phyloP scores from a whole-genome alignment of 2,888 invertebrate species.

The Dicyrtomina minuta region DNA sequence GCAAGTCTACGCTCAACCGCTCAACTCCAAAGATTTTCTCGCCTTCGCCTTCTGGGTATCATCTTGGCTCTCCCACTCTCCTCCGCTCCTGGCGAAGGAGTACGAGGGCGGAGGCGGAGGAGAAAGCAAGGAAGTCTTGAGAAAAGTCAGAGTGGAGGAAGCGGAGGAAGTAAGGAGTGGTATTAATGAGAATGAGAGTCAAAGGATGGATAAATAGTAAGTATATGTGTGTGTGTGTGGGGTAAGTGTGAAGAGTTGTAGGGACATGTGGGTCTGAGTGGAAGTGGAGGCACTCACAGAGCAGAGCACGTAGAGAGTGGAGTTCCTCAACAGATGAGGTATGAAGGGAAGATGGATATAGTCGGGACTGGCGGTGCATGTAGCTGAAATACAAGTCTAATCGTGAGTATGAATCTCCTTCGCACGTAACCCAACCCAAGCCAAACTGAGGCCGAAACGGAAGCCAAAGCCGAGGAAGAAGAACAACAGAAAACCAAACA shows the following conservation, averaged over 20 bases:
- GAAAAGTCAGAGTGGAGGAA: neutral
- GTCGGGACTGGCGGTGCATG: neutral
- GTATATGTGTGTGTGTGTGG: neutral
- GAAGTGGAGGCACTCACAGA: neutral
- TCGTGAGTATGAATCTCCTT: neutral
- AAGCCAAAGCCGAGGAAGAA: neutral
- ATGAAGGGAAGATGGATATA: conserved; percentile 3
- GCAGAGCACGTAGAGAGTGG: neutral
- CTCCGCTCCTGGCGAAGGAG: too few species aligned
- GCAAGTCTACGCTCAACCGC: neutral
- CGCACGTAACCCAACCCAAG: neutral
- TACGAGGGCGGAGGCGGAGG: neutral
- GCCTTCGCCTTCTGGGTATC: neutral
- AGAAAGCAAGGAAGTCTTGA: neutral
- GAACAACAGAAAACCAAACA: neutral
- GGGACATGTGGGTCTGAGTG: neutral
- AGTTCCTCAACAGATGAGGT: conserved; percentile 16
- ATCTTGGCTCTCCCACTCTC: neutral
- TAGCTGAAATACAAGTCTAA: too few species aligned
- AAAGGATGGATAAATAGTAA: conserved; percentile 4
- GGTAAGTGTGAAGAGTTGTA: neutral
- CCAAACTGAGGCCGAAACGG: neutral
- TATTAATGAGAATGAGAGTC: conserved; percentile 1
- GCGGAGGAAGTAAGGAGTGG: neutral
- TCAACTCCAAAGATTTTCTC: neutral